Percentiles rank a stretch among this genome's conserved stretches.
These are phyloP conservation scores for Tolypeutes matacus DNA, from an alignment of 2,797 vertebrate species.

Conservation along the genomic window DNA sequence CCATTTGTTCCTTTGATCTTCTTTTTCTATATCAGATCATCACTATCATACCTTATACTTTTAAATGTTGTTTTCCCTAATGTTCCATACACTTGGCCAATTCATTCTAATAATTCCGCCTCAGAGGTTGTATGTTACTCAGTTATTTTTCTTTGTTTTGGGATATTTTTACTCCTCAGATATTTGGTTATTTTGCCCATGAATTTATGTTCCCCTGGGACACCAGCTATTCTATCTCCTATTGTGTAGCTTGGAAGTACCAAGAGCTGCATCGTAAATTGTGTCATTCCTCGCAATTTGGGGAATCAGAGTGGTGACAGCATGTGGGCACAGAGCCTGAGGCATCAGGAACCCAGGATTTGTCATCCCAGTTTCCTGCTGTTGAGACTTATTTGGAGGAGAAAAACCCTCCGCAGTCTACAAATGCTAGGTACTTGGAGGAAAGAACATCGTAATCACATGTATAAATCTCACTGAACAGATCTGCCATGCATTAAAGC, in stretches of 20 bases:
- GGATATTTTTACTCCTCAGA: neutral
- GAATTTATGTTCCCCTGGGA: neutral
- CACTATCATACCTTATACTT: neutral
- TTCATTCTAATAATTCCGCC: neutral
- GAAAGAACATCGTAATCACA: too few species aligned
- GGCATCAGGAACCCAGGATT: neutral
- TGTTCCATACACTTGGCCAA: neutral
- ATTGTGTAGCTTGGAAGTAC: neutral
- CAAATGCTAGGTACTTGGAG: neutral
- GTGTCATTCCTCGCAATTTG: neutral
- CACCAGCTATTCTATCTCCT: neutral
- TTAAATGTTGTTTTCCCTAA: neutral
- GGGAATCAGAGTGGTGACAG: neutral
- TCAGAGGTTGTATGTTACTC: neutral
- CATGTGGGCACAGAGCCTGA: neutral
- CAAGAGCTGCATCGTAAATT: neutral
- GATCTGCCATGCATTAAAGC: neutral
- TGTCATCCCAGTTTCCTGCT: neutral
- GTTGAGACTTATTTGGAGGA: neutral
- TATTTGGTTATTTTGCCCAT: neutral
- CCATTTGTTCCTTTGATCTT: neutral
- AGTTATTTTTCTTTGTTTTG: neutral
- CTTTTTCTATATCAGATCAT: neutral
- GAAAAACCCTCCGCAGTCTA: neutral
- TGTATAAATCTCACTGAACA: neutral